phyloP scores from a whole-genome alignment of 2,888 invertebrate genomes.

The Gnatocerus cornutus region DNA sequence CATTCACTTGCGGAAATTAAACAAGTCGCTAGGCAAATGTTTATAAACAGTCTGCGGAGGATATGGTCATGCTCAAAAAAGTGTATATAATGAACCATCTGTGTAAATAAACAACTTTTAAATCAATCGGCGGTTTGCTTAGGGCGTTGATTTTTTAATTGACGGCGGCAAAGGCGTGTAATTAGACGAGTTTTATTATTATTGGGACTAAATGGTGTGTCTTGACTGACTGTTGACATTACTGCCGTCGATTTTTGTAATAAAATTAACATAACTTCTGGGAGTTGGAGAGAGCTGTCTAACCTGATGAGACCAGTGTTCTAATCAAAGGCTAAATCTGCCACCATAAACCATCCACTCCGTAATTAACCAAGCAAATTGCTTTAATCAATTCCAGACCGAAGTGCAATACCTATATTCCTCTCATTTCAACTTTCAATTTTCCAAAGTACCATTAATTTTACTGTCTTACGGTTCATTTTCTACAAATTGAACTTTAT shows the following conservation, averaged over 20 bases:
- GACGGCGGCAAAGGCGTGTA: slow-evolving; percentile 6
- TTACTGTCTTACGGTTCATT: slow-evolving; percentile 50
- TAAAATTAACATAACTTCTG: no score
- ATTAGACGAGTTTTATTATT: slow-evolving; percentile 9
- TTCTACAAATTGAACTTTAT: slow-evolving; percentile 51
- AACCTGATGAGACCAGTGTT: slow-evolving; percentile 29
- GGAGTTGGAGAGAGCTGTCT: no score
- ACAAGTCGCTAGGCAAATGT: slow-evolving; percentile 27
- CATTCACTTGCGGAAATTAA: slow-evolving; percentile 11
- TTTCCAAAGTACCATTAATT: slow-evolving; percentile 50
- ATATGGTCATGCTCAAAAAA: slow-evolving; percentile 15
- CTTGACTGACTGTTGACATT: no score
- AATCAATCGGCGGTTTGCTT: slow-evolving; percentile 31
- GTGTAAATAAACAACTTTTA: slow-evolving; percentile 43
- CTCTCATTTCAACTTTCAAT: slow-evolving; percentile 45
- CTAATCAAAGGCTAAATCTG: slow-evolving; percentile 52
- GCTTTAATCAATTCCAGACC: slow-evolving; percentile 59
- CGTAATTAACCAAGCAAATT: slow-evolving; percentile 61
- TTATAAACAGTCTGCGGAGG: slow-evolving; percentile 27
- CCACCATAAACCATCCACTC: slow-evolving; percentile 58
- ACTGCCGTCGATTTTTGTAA: no score
- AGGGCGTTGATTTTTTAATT: slow-evolving; percentile 31
- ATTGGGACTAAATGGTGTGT: background rate
- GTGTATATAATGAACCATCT: slow-evolving; percentile 27
- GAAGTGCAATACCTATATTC: slow-evolving; percentile 44